These are phyloP conservation scores for Argyresthia albistria DNA, from an alignment of 2,888 invertebrate species.

Conservation along the genomic window DNA sequence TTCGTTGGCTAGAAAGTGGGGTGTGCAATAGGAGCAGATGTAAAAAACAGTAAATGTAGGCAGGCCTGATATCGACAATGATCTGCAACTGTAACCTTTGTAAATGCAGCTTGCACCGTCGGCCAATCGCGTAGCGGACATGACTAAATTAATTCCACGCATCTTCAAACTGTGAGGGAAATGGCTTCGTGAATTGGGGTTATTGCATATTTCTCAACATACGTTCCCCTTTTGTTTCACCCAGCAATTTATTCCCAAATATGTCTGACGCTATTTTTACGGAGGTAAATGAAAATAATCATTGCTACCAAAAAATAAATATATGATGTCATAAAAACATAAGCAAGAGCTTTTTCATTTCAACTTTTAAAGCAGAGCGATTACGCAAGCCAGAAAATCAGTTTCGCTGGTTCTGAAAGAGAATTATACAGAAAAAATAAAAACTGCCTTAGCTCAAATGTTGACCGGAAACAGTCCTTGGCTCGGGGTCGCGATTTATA, in stretches of 20 bases:
- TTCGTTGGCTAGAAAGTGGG: constrained; percentile 12
- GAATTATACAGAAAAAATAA: too few relatives aligned
- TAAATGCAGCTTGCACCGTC: constrained; percentile 48
- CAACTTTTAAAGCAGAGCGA: too few relatives aligned
- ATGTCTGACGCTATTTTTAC: too few relatives aligned
- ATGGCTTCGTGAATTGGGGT: neutral
- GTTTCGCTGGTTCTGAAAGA: too few relatives aligned
- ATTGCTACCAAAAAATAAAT: too few relatives aligned
- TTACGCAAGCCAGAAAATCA: too few relatives aligned
- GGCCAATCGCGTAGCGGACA: constrained; percentile 42
- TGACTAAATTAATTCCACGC: constrained; percentile 18
- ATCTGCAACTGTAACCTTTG: constrained; percentile 49
- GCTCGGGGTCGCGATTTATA: constrained; percentile 64
- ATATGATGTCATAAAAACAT: too few relatives aligned
- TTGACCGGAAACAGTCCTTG: constrained; percentile 43
- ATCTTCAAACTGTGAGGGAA: neutral
- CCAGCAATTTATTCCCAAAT: too few relatives aligned
- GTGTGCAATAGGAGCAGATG: constrained; percentile 46
- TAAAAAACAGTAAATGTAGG: constrained; percentile 39
- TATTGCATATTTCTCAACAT: neutral
- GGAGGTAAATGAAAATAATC: too few relatives aligned
- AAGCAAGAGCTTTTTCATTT: too few relatives aligned
- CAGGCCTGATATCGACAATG: constrained; percentile 44
- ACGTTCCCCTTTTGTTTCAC: neutral
- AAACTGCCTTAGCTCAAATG: neutral